Evolutionary conservation across 2,113 vertebrate genomes (phyloP).

Genomic region (Datnioides undecimradiatus): DNA sequence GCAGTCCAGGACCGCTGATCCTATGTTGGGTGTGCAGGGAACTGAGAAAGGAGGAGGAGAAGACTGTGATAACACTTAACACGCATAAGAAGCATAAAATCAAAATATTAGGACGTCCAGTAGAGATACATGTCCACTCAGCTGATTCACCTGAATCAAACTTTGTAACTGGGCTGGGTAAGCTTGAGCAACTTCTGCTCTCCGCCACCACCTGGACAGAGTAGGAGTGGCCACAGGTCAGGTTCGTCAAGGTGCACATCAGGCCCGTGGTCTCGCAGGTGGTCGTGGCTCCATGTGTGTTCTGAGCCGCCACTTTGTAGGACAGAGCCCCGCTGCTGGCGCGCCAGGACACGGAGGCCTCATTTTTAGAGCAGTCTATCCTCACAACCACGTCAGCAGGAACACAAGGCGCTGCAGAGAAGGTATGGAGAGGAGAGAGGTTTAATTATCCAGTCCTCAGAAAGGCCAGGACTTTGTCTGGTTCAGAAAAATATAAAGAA

Average conservation of each 20-base stretch:
- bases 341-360: constrained; percentile 79
- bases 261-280: constrained; percentile 57
- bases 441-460: background rate
- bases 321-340: constrained; percentile 73
- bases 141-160: constrained; percentile 79
- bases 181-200: constrained; percentile 78
- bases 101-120: background rate
- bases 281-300: constrained; percentile 14
- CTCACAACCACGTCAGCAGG: constrained; percentile 71
- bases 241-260: constrained; percentile 69
- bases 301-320: constrained; percentile 67
- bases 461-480: too few species aligned
- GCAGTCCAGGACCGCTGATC: constrained; percentile 74
- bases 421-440: background rate
- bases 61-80: background rate
- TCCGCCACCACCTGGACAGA: constrained; percentile 76
- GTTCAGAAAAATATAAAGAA: too few species aligned
- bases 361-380: constrained; percentile 74
- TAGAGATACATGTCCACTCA: background rate
- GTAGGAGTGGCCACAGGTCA: constrained; percentile 79
- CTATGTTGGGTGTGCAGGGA: constrained; percentile 77
- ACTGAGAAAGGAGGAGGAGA: constrained; percentile 53
- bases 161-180: constrained; percentile 66
- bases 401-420: constrained; percentile 81
- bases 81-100: background rate